Evolutionary conservation across 2,113 vertebrate genomes (phyloP).

Genomic region (Naja naja): DNA sequence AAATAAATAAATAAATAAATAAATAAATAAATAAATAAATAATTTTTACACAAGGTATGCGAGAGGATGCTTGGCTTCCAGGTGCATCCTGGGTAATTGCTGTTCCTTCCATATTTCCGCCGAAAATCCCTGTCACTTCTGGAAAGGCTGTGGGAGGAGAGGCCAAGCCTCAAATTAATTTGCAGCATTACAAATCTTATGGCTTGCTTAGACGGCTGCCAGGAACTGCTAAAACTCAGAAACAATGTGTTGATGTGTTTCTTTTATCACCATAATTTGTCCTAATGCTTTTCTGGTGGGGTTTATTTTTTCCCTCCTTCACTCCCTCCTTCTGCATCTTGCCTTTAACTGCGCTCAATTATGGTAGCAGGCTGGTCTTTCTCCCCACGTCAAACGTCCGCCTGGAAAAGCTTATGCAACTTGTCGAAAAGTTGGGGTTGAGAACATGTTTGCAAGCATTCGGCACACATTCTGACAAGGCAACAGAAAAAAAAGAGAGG

Average conservation of each 20-base stretch:
- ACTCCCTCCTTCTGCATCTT: constrained; percentile 29
- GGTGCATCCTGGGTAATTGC: background rate
- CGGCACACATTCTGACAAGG: constrained; percentile 62
- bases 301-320: constrained; percentile 23
- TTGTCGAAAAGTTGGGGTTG: constrained; percentile 68
- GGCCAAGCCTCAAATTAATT: constrained; percentile 34
- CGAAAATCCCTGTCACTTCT: background rate
- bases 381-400: constrained; percentile 61
- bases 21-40: no score
- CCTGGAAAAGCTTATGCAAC: constrained; percentile 67
- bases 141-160: constrained; percentile 7
- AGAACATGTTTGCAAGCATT: constrained; percentile 69
- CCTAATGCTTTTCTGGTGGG: constrained; percentile 45
- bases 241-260: constrained; percentile 62
- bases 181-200: constrained; percentile 40
- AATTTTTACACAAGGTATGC: no score
- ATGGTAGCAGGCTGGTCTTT: constrained; percentile 33
- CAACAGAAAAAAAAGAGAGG: background rate
- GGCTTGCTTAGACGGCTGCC: constrained; percentile 61
- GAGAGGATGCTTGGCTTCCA: background rate
- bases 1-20: no score
- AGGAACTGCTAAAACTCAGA: constrained; percentile 59
- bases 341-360: constrained; percentile 61
- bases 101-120: background rate
- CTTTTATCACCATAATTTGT: constrained; percentile 53